Evolutionary conservation across 1,140 invertebrate species (phyloP), one percentile per base, ranked within the genome.

Genomic region (Mylabris phalerata): DNA sequence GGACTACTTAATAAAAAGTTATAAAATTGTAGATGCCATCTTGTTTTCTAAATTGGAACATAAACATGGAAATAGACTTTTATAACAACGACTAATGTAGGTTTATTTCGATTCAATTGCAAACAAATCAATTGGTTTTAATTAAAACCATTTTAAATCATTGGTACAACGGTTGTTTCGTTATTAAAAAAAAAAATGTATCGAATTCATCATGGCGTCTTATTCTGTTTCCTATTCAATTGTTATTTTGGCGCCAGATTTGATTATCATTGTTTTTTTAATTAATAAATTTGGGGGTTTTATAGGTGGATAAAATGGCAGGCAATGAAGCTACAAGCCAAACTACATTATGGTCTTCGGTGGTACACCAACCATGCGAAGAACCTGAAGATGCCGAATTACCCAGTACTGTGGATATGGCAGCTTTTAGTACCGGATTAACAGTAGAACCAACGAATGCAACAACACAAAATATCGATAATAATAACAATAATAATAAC

Each of bases 371-470:
- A 73, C 79, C 80, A 52, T 79, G 79, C 55, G 80, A 82, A 68
- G 81, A 82, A 72, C 79, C 80, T 4, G 82, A 83, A 67, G 79
- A 78, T 32, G 79, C 80, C 32, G 73, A 77, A 62, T 71, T 84
- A 59, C 81, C 81, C 24, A 83, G 82, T 13, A 84, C 82, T 38
- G 82, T 84, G 55, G 82, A 84, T 61, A 84, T 84, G 73, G 78
- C 82, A 67, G 82, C 81, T 27, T 72, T 72, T 52, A 71, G 65
- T 57, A 61, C 64, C 46, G 68, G 65, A 44, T 56, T 72, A 42
- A 68, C 59, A 63, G 71, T 68, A 10, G 74, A 73, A 62, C 70
- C 70, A 24, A 48, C 62, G 6, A 59, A 60, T 52, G 61, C 59
- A 40, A 54, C 57, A 40, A 54, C 57, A n/a, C 63, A 64, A 47